Percentiles rank a stretch among this genome's conserved stretches.
Evolutionary conservation across 92 coral and sea anemone species (phyloP).

Genomic region (Zoanthus solanderi): DNA sequence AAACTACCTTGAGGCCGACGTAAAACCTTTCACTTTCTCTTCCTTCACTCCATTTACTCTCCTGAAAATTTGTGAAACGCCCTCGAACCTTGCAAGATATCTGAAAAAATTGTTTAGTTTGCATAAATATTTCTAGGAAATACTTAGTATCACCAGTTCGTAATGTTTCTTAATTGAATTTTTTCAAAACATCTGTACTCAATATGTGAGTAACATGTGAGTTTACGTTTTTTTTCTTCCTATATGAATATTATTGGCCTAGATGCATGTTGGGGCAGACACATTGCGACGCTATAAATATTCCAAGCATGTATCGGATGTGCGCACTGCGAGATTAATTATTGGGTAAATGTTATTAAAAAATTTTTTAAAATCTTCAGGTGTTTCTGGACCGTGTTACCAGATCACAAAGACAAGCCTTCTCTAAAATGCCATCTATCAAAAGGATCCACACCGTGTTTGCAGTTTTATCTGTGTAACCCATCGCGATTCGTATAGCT

Average conservation of each 20-base stretch:
- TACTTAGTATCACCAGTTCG: background rate
- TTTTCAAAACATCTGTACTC: too few relatives aligned
- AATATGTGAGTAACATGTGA: too few relatives aligned
- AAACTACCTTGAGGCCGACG: constrained; percentile 16
- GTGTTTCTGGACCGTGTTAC: background rate
- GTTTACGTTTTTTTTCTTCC: too few relatives aligned
- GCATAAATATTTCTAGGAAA: background rate
- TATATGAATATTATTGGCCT: too few relatives aligned
- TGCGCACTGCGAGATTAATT: too few relatives aligned
- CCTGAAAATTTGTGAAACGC: constrained; percentile 10
- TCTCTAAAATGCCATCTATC: background rate
- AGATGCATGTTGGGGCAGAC: too few relatives aligned
- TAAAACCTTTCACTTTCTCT: constrained; percentile 26
- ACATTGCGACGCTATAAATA: too few relatives aligned
- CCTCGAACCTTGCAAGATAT: constrained; percentile 32
- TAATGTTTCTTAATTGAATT: too few relatives aligned
- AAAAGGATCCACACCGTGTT: background rate
- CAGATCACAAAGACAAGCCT: background rate
- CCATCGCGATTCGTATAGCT: background rate
- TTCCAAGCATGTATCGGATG: too few relatives aligned
- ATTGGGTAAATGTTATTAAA: background rate
- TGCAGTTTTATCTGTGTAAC: background rate
- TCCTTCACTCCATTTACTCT: constrained; percentile 2
- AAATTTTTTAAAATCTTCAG: background rate
- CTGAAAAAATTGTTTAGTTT: background rate